Evolutionary conservation across 2,888 invertebrate genomes (phyloP).

Genomic region (Philhelius pedissequus): DNA sequence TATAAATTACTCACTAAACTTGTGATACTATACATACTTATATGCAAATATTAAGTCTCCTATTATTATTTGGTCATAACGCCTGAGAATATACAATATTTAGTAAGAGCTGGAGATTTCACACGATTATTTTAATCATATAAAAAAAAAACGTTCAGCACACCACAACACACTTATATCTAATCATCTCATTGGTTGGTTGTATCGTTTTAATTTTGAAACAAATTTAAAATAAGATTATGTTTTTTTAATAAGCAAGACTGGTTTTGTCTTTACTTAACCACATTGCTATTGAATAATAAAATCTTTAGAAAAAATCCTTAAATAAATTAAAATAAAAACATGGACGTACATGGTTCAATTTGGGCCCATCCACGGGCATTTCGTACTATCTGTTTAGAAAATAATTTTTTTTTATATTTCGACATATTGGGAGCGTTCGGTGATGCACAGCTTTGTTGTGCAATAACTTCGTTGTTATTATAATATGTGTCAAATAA

Average conservation of each 20-base stretch:
- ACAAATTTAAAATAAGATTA: background rate
- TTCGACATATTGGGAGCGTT: too few relatives aligned
- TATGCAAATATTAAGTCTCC: background rate
- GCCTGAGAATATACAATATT: slow-evolving; percentile 8
- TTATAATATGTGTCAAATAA: too few relatives aligned
- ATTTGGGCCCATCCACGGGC: too few relatives aligned
- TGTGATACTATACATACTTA: slow-evolving; percentile 28
- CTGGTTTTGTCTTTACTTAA: background rate
- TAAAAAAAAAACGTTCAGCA: too few relatives aligned
- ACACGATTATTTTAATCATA: slow-evolving; percentile 36
- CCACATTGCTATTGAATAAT: background rate
- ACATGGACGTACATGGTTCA: background rate
- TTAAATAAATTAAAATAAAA: background rate
- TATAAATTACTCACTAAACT: slow-evolving; percentile 37
- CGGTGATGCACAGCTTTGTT: too few relatives aligned
- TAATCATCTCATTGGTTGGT: background rate
- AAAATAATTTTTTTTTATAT: too few relatives aligned
- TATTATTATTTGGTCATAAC: slow-evolving; percentile 18
- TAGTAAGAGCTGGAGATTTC: slow-evolving; percentile 5
- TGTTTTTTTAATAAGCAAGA: background rate
- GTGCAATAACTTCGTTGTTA: too few relatives aligned
- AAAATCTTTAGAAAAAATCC: background rate
- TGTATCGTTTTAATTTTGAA: background rate
- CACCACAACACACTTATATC: slow-evolving; percentile 25
- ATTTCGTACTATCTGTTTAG: too few relatives aligned